These are phyloP conservation scores for Flexamia atlantica DNA, from an alignment of 2,888 invertebrate species.

Conservation along the genomic window DNA sequence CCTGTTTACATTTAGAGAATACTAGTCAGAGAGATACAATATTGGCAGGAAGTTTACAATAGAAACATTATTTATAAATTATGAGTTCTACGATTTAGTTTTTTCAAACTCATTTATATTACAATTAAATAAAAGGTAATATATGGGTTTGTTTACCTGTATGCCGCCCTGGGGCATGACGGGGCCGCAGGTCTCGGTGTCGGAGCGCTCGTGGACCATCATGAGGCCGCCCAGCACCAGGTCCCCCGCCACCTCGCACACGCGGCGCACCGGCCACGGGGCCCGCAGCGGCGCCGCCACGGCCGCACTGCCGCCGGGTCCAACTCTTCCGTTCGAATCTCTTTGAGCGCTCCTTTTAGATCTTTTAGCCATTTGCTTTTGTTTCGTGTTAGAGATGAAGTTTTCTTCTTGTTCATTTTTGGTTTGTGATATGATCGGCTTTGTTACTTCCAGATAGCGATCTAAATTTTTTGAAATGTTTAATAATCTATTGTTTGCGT, in stretches of 20 bases:
- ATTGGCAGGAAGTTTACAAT: too few species aligned
- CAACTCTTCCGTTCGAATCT: not conserved
- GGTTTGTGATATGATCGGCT: not conserved
- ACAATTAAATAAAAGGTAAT: too few species aligned
- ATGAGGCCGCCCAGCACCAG: constrained; percentile 93
- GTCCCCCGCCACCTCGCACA: constrained; percentile 93
- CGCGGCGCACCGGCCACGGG: constrained; percentile 90
- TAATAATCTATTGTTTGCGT: too few species aligned
- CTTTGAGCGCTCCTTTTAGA: not conserved
- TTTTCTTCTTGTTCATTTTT: not conserved
- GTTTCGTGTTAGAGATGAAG: not conserved
- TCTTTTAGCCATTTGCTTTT: not conserved
- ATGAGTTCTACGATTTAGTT: too few species aligned
- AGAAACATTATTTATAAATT: too few species aligned
- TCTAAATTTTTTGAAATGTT: too few species aligned
- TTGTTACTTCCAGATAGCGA: not conserved
- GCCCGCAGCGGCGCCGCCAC: not conserved
- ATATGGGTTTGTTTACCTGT: too few species aligned
- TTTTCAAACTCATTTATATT: too few species aligned
- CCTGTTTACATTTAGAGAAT: too few species aligned
- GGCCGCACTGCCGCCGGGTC: not conserved
- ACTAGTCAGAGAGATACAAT: too few species aligned
- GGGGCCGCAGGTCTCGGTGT: constrained; percentile 92
- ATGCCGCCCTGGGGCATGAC: constrained; percentile 96
- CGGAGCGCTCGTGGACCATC: constrained; percentile 96